A percentile compares a stretch with the other conserved stretches of the same genome.
These are phyloP conservation scores for Verasper variegatus DNA, from an alignment of 2,113 vertebrate species.

Conservation along the genomic window DNA sequence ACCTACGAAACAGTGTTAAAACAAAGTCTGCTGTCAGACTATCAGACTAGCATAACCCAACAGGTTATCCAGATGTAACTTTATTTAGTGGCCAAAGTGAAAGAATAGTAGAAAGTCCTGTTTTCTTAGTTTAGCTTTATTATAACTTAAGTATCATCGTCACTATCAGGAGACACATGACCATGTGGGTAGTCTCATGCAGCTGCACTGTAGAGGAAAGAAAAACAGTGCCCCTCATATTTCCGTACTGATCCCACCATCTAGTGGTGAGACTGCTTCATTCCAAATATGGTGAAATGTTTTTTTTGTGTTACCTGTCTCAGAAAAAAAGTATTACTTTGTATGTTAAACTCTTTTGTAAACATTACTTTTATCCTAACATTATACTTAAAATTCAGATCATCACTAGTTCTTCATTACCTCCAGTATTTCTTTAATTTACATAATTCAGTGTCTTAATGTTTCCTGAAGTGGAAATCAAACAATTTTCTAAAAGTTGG, in stretches of 20 bases:
- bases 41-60: too few relatives aligned
- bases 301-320: too few relatives aligned
- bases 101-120: neutral
- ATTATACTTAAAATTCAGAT: neutral
- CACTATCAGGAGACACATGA: too few relatives aligned
- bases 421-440: neutral
- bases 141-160: too few relatives aligned
- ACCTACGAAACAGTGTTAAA: too few relatives aligned
- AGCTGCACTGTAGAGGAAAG: too few relatives aligned
- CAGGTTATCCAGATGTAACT: too few relatives aligned
- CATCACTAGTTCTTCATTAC: neutral
- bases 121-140: neutral
- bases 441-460: neutral
- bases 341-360: too few relatives aligned
- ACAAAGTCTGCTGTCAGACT: too few relatives aligned
- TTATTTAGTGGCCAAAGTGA: neutral
- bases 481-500: too few relatives aligned
- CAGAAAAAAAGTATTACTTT: neutral
- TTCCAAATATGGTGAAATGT: constrained; percentile 37
- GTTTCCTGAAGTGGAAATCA: neutral
- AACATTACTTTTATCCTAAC: neutral
- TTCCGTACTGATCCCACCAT: constrained; percentile 70
- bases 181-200: too few relatives aligned
- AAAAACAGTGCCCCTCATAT: neutral
- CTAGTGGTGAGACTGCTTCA: constrained; percentile 64